Evolutionary conservation across 2,113 vertebrate species (phyloP).

Genomic region (Eupsittula cactorum): DNA sequence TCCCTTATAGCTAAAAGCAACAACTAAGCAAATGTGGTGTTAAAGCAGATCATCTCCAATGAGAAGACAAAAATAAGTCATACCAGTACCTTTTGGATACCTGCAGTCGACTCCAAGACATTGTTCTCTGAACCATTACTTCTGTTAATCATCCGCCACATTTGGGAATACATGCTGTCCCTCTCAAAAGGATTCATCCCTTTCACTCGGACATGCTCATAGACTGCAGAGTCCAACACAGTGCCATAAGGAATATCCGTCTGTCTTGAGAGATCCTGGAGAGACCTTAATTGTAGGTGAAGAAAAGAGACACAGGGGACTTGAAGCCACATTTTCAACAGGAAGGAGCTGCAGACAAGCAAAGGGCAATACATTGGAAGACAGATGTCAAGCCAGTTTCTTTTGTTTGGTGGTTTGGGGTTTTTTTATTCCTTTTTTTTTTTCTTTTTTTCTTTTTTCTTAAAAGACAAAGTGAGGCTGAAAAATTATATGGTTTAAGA

Average conservation of each 20-base stretch:
- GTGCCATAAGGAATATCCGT: constrained; percentile 97
- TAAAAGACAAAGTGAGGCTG: background rate
- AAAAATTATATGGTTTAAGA: background rate
- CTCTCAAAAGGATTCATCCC: constrained; percentile 97
- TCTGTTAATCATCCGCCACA: constrained; percentile 98
- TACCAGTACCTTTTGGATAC: constrained; percentile 89
- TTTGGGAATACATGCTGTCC: constrained; percentile 97
- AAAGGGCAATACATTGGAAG: background rate
- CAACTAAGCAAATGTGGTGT: background rate
- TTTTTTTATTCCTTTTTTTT: background rate
- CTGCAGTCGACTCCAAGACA: constrained; percentile 91
- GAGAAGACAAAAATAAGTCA: background rate
- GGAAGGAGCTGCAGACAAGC: constrained; percentile 3
- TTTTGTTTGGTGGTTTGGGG: background rate
- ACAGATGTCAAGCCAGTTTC: background rate
- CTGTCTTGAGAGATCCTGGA: constrained; percentile 96
- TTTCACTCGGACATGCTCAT: constrained; percentile 94
- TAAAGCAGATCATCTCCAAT: background rate
- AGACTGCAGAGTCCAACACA: constrained; percentile 94
- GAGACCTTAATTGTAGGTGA: constrained; percentile 80
- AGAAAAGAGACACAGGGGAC: constrained; percentile 43
- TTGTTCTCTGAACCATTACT: constrained; percentile 95
- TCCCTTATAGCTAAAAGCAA: background rate
- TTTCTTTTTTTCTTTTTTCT: background rate
- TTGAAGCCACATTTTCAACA: background rate